Conservation (phyloP, 2,113 vertebrate genomes). For the Meles meles region DNA sequence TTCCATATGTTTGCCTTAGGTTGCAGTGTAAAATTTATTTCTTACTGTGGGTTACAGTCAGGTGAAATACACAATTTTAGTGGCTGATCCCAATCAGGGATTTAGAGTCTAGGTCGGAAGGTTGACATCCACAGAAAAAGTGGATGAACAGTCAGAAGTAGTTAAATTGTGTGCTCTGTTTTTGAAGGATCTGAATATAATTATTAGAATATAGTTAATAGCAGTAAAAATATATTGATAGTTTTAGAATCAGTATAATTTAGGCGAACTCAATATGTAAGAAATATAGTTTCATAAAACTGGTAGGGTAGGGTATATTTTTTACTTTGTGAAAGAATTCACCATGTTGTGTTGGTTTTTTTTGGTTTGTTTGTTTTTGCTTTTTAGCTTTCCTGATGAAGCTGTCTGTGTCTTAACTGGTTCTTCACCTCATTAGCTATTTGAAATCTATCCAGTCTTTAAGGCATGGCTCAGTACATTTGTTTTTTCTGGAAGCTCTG, state of each 20-base stretch:
- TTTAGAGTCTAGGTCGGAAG: background rate
- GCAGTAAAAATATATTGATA: background rate
- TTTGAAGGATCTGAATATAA: background rate
- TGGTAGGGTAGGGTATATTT: background rate
- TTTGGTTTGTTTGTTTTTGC: background rate
- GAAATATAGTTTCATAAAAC: background rate
- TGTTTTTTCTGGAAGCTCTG: background rate
- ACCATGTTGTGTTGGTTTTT: background rate
- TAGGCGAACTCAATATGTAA: background rate
- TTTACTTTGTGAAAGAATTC: background rate
- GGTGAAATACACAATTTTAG: background rate
- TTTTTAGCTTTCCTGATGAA: background rate
- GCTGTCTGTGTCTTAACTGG: conserved; percentile 29
- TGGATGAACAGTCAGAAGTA: background rate
- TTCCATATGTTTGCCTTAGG: background rate
- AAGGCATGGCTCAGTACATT: background rate
- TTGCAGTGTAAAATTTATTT: conserved; percentile 2
- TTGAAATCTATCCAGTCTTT: background rate
- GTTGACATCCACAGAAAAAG: background rate
- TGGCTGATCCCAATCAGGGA: background rate
- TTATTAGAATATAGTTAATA: background rate
- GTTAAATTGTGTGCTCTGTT: background rate
- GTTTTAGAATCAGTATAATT: conserved; percentile 15
- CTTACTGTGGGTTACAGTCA: background rate
- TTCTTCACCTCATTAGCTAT: background rate